Evolutionary conservation across 2,797 vertebrate genomes (phyloP).

Genomic region (Prunella strophiata): DNA sequence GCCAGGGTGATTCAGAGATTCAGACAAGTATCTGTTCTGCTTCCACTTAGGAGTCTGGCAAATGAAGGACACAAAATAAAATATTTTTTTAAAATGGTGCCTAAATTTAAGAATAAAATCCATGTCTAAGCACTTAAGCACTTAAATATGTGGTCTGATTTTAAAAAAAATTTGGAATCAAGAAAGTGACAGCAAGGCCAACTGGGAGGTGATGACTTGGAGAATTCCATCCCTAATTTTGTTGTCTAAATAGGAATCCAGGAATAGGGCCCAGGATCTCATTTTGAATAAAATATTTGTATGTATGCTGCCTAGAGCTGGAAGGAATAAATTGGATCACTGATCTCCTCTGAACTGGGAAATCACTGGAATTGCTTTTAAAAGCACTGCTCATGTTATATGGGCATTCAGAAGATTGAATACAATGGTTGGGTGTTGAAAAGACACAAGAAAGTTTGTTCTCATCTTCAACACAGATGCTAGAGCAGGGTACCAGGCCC

Average conservation of each 20-base stretch:
- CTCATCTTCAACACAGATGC: not conserved
- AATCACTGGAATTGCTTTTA: not conserved
- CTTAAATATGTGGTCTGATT: slow-evolving; percentile 32
- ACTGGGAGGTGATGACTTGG: not conserved
- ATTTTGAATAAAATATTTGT: slow-evolving; percentile 16
- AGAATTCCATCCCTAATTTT: slow-evolving; percentile 9
- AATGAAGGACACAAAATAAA: not conserved
- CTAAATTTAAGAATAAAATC: slow-evolving; percentile 31
- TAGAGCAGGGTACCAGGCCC: not conserved
- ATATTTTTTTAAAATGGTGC: not conserved
- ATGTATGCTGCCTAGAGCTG: not conserved
- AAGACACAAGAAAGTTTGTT: not conserved
- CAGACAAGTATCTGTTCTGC: not conserved
- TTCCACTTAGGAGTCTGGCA: slow-evolving; percentile 11
- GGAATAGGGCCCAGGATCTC: not conserved
- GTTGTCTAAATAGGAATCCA: slow-evolving; percentile 15
- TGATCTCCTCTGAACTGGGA: not conserved
- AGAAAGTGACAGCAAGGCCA: not conserved
- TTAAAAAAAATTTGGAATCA: not conserved
- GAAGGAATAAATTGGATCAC: not conserved
- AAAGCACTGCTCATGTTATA: not conserved
- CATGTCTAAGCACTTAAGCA: slow-evolving; percentile 31
- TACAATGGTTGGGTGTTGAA: fast-evolving
- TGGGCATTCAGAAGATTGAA: not conserved
- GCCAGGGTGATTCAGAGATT: not conserved